Base-by-base conservation (phyloP, 2,888 invertebrate species). In the Cantharis rufa region DNA sequence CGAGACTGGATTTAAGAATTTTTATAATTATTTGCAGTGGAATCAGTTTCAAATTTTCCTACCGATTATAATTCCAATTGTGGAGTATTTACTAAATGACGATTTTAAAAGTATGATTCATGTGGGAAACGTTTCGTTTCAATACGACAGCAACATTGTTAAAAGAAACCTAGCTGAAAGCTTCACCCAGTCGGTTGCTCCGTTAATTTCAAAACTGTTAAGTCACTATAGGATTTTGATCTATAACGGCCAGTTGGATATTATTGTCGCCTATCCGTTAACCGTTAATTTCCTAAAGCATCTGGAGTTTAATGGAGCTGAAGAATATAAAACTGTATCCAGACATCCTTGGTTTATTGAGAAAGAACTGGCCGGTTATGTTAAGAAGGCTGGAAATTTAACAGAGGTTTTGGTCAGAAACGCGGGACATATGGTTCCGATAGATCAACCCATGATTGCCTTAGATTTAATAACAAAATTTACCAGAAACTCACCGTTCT, bases 231-330 rank as follows among this genome's bases (percentile, higher is more conserved):
- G 91, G 85, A 92, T 96, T 15, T 90, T 97, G 68, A 91, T 97
- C 77, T 98, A 97, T 86, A 97, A 93, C 85, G 98, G 98, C 0
- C 97, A 98, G 85, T 86, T 98, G 80, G 98, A 98, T 86, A 94
- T 98, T 13, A 96, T 97, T 80, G 95, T 97, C 0, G 96, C 96
- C 0, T 96, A 96, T 87, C 96, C 96, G 0, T 86, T 96, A 70
- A 97, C 97, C 0, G 91, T 94, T 18, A 94, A 94, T 85, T 96
- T 94, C 86, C 88, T 98, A 28, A 90, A 91, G 80, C 90, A 92
- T 71, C 89, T 96, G 1, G 90, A 93, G 64, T 96, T 96, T 89
- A 90, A 89, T 21, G 92, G 91, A 0, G 89, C 92, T 0, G 90
- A 90, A 3, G 89, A 91, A 2, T 96, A 95, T 86, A 92, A 91